These are phyloP conservation scores for Physella acuta DNA, from an alignment of 1,140 invertebrate species.

Conservation along the genomic window DNA sequence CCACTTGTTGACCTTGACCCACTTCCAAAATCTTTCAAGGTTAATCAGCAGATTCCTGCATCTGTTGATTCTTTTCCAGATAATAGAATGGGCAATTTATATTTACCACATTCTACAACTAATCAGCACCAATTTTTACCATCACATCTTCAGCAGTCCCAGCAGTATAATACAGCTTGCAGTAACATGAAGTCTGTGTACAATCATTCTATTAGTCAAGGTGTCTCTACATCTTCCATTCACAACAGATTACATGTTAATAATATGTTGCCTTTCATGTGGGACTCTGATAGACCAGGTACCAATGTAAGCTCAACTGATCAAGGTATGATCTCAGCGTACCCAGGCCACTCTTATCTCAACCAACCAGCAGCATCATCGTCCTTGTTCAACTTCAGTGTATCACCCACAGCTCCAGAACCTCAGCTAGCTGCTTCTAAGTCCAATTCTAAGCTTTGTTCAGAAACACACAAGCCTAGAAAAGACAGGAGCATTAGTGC, in stretches of 20 bases:
- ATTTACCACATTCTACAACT: constrained; percentile 12
- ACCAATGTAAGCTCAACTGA: neutral
- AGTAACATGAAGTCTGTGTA: neutral
- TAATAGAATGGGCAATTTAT: neutral
- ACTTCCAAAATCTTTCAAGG: too few species aligned
- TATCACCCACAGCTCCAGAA: neutral
- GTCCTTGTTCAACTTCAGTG: constrained; percentile 6
- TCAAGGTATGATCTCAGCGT: neutral
- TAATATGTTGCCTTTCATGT: neutral
- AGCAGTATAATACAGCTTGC: too few species aligned
- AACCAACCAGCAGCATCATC: constrained; percentile 14
- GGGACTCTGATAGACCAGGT: neutral
- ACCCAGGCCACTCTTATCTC: neutral
- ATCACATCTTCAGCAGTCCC: too few species aligned
- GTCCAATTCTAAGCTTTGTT: too few species aligned
- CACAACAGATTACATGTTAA: neutral
- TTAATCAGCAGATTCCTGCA: too few species aligned
- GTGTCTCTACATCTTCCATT: neutral
- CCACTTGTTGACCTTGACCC: neutral
- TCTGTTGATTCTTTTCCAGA: too few species aligned
- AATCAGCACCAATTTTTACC: too few species aligned
- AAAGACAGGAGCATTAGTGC: neutral
- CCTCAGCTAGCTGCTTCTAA: neutral
- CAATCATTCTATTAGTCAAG: neutral
- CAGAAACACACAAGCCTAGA: too few species aligned